Evolutionary conservation across 2,888 invertebrate species (phyloP).

Genomic region (Oxytorus armatus): DNA sequence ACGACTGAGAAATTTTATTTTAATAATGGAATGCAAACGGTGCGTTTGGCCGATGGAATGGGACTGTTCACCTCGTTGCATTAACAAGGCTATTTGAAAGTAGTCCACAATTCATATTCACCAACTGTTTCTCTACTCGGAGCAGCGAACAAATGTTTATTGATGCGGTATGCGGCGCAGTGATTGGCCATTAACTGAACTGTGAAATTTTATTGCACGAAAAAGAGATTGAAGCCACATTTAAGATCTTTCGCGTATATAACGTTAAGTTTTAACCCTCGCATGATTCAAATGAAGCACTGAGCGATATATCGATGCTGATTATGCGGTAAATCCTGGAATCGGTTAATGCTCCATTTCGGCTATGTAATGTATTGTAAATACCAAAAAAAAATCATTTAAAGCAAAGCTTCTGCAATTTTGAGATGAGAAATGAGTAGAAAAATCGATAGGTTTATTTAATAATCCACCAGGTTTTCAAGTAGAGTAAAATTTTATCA

Average conservation of each 20-base stretch:
- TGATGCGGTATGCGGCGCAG: not conserved
- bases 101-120: conserved; percentile 73
- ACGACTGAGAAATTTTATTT: not conserved
- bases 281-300: too few relatives aligned
- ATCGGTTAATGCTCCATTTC: too few relatives aligned
- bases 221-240: not conserved
- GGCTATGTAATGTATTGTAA: too few relatives aligned
- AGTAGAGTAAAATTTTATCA: not conserved
- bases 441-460: not conserved
- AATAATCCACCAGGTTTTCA: not conserved
- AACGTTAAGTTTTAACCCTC: too few relatives aligned
- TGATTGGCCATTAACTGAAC: conserved; percentile 19
- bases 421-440: too few relatives aligned
- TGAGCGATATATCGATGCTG: too few relatives aligned
- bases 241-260: too few relatives aligned
- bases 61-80: conserved; percentile 37
- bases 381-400: too few relatives aligned
- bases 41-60: not conserved
- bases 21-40: not conserved
- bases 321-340: too few relatives aligned
- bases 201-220: conserved; percentile 20
- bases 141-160: not conserved
- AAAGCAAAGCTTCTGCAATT: too few relatives aligned
- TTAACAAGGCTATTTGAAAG: conserved; percentile 79
- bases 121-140: conserved; percentile 11